Conservation (phyloP, 2,797 vertebrate genomes). For the Carapus acus region DNA sequence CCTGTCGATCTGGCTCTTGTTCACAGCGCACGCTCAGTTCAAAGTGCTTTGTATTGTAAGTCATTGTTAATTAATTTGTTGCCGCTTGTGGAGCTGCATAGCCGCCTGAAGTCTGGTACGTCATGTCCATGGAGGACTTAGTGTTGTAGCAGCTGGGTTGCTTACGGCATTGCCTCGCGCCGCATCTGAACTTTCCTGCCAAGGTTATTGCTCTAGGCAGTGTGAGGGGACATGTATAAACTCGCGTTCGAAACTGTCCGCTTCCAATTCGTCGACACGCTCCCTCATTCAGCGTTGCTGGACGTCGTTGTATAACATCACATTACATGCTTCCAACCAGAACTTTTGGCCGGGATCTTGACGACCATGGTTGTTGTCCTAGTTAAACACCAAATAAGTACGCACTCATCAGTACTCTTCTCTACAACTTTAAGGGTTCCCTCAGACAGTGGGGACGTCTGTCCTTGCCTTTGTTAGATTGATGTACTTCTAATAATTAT, state of each 20-base stretch:
- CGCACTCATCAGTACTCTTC: too few species aligned
- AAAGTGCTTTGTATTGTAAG: slow-evolving; percentile 76
- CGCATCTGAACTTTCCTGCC: slow-evolving; percentile 24
- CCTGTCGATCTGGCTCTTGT: slow-evolving; percentile 69
- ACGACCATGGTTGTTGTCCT: too few species aligned
- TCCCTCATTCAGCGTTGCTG: background rate
- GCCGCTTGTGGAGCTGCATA: slow-evolving; percentile 64
- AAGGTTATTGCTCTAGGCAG: slow-evolving; percentile 14
- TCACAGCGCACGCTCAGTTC: slow-evolving; percentile 59
- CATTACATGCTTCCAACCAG: too few species aligned
- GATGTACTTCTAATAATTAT: slow-evolving; percentile 66
- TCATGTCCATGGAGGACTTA: slow-evolving; percentile 24
- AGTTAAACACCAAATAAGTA: too few species aligned
- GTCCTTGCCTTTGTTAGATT: slow-evolving; percentile 57
- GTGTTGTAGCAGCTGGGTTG: slow-evolving; percentile 26
- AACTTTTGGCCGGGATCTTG: too few species aligned
- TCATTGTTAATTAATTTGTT: slow-evolving; percentile 79
- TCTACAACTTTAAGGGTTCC: too few species aligned
- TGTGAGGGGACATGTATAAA: slow-evolving; percentile 1
- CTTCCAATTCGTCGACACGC: background rate
- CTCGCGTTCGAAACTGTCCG: too few species aligned
- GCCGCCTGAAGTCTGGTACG: slow-evolving; percentile 46
- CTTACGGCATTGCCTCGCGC: slow-evolving; percentile 27
- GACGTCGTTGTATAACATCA: too few species aligned
- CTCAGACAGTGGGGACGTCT: too few species aligned